A percentile compares a stretch with the other conserved stretches of the same genome.
Evolutionary conservation across 2,888 invertebrate genomes (phyloP).

Genomic region (Psylliodes chrysocephalus): DNA sequence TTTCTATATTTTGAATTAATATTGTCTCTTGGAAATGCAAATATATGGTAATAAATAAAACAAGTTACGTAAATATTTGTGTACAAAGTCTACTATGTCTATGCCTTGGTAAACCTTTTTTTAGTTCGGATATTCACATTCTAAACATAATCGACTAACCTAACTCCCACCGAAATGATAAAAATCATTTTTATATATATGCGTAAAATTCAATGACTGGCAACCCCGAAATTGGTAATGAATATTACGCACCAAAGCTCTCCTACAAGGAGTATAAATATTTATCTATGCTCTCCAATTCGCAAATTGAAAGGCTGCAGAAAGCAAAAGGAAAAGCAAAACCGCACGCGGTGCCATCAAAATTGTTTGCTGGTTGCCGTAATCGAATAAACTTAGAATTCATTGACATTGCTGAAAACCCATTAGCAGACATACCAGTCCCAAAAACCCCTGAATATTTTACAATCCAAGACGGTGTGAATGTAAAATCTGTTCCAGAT

Average conservation of each 20-base stretch:
- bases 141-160: too few species aligned
- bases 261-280: slow-evolving; percentile 19
- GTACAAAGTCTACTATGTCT: too few species aligned
- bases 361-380: slow-evolving; percentile 30
- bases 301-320: neutral
- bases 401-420: slow-evolving; percentile 59
- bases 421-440: slow-evolving; percentile 59
- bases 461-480: slow-evolving; percentile 58
- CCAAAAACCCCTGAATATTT: slow-evolving; percentile 61
- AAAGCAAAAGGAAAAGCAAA: slow-evolving; percentile 7
- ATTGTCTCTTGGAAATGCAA: too few species aligned
- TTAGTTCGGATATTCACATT: too few species aligned
- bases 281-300: slow-evolving; percentile 14
- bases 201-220: too few species aligned
- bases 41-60: too few species aligned
- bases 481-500: slow-evolving; percentile 62
- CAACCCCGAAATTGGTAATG: neutral
- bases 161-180: too few species aligned
- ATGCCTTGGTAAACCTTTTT: too few species aligned
- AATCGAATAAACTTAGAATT: slow-evolving; percentile 58
- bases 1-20: too few species aligned
- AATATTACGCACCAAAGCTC: neutral
- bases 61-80: too few species aligned
- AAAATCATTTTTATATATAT: too few species aligned
- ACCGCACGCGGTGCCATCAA: slow-evolving; percentile 14